Percentiles rank a stretch among this genome's conserved stretches.
Conservation (phyloP, 2,113 vertebrate genomes). For the Peromyscus californicus region DNA sequence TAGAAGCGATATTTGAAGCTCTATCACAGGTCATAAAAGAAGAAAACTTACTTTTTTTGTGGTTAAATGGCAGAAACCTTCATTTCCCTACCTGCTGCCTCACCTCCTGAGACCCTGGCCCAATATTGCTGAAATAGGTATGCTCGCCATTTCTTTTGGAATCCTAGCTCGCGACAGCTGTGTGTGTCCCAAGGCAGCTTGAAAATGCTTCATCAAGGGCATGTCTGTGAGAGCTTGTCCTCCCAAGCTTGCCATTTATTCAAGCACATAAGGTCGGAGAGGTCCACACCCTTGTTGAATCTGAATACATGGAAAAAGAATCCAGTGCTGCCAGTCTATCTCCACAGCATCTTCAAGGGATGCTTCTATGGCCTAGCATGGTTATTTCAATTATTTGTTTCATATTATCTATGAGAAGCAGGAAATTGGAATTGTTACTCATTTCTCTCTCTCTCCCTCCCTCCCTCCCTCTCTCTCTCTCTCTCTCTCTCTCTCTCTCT, state of each 20-base stretch:
- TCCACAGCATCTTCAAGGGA: not conserved
- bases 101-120: not conserved
- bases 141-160: not conserved
- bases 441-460: not conserved
- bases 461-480: not conserved
- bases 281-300: accelerated
- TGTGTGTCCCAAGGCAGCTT: not conserved
- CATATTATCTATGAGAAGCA: not conserved
- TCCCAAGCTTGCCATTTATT: not conserved
- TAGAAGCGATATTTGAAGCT: not conserved
- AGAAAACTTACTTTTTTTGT: not conserved
- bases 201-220: not conserved
- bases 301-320: not conserved
- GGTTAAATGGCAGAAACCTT: not conserved
- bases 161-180: not conserved
- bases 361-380: not conserved
- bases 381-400: not conserved
- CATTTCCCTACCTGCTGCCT: no score
- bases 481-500: not conserved
- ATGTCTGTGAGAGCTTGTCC: not conserved
- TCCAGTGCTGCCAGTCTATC: accelerated
- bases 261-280: not conserved
- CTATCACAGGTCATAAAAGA: not conserved
- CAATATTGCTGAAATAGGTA: not conserved
- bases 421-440: not conserved